phyloP scores from a whole-genome alignment of 1,140 invertebrate species.

The Dufourea novaeangliae region DNA sequence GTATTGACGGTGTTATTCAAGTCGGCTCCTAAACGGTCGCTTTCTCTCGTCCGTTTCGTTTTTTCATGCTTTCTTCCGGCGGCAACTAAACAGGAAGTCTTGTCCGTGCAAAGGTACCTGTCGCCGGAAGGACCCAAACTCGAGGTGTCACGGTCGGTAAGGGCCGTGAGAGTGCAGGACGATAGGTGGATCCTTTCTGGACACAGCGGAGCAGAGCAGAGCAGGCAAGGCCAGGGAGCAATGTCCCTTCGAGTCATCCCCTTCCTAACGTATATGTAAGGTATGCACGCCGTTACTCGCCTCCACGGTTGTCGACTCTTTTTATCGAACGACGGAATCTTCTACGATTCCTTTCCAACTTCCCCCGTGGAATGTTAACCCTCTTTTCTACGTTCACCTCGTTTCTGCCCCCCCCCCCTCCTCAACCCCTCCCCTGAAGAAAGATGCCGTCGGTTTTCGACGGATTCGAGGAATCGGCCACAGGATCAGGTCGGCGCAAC shows the following conservation, averaged over 20 bases:
- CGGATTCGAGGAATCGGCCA: background rate
- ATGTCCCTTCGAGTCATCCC: slow-evolving; percentile 78
- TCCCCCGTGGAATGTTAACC: slow-evolving; percentile 40
- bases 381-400: slow-evolving; percentile 15
- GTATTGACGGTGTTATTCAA: slow-evolving; percentile 2
- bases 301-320: slow-evolving; percentile 67
- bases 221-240: slow-evolving; percentile 74
- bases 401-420: background rate
- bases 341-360: slow-evolving; percentile 48
- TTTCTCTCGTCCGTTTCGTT: slow-evolving; percentile 23
- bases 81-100: slow-evolving; percentile 28
- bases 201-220: slow-evolving; percentile 64
- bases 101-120: slow-evolving; percentile 36
- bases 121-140: slow-evolving; percentile 56
- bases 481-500: background rate
- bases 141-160: slow-evolving; percentile 62
- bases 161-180: slow-evolving; percentile 63
- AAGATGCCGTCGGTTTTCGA: background rate
- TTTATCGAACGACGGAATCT: slow-evolving; percentile 68
- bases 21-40: background rate
- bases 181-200: slow-evolving; percentile 65
- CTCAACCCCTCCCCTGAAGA: too few species aligned
- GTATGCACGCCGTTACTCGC: slow-evolving; percentile 79
- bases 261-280: slow-evolving; percentile 75
- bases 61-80: background rate